Base-by-base conservation (phyloP, 2,797 vertebrate genomes). In the Sebastes jordani region DNA sequence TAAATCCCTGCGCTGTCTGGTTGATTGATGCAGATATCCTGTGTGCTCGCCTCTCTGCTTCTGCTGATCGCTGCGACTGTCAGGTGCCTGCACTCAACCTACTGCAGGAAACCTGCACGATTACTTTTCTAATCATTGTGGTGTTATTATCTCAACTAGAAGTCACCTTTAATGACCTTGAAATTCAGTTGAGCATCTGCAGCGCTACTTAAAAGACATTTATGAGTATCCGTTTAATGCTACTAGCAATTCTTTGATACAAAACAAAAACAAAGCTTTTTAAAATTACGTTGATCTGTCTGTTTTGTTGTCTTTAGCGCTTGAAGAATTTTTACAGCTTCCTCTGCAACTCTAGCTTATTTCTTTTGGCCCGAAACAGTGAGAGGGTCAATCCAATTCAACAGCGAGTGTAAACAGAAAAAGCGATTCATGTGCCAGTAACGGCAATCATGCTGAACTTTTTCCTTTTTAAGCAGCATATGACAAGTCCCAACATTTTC, bases 21-120 rank as follows among this genome's bases (percentile, higher is more conserved):
- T 68, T 93, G 91, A 93, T 92, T 94, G 91, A 94, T 90, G 89
- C 80, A 74, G 78, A 88, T 67, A 84, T 94, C 92, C 89, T 89
- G 93, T 87, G 93, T 83, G 66, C 74, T 80, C 78, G 69, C 80
- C 84, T 71, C 74, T 83, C 49, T 83, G 81, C 82, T 76, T 80
- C 74, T 74, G 75, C 85, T 77, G 83, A 87, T 90, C 88, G 73
- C 72, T 61, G 73, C 64, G 27, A 76, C 88, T 84, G 89, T 93
- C 90, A 93, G 86, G 85, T 93, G 83, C 65, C 77, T 74, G 75
- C 46, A 86, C 68, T 73, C 36, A 55, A 63, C 64, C 75, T 73
- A 22, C 55, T 54, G 30, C 38, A 66, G 66, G 27, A 60, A 42
- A 27, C 70, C 49, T 72, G 61, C 34, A 20, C 2, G 5, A 49